These are phyloP conservation scores for Panagrolaimus sp. DNA, from an alignment of 1,140 invertebrate species.

Conservation along the genomic window DNA sequence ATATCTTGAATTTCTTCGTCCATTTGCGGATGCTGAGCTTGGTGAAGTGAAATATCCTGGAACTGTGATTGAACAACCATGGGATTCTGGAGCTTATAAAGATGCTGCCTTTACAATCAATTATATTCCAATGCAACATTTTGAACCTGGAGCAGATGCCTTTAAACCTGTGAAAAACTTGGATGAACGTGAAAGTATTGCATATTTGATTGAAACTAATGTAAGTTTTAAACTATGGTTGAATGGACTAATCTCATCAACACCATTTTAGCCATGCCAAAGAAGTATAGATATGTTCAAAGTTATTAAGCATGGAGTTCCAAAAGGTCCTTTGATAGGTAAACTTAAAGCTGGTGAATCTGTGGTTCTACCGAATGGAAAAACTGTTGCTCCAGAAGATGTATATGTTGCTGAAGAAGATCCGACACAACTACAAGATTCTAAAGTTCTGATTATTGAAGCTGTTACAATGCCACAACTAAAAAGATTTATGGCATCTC, in stretches of 20 bases:
- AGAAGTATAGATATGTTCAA: slow-evolving; percentile 66
- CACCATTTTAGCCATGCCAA: slow-evolving; percentile 29
- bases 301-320: slow-evolving; percentile 74
- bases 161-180: background rate
- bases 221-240: slow-evolving; percentile 26
- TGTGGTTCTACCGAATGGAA: slow-evolving; percentile 72
- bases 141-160: background rate
- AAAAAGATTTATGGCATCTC: slow-evolving; percentile 20
- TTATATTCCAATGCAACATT: slow-evolving; percentile 35
- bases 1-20: slow-evolving; percentile 48
- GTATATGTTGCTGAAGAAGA: slow-evolving; percentile 65
- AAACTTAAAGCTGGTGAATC: slow-evolving; percentile 75
- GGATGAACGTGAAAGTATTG: slow-evolving; percentile 37
- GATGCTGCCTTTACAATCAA: slow-evolving; percentile 30
- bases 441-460: slow-evolving; percentile 54
- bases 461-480: slow-evolving; percentile 24
- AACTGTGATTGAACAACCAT: slow-evolving; percentile 31
- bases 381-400: slow-evolving; percentile 70
- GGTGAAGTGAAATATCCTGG: slow-evolving; percentile 39
- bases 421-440: slow-evolving; percentile 62
- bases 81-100: slow-evolving; percentile 32
- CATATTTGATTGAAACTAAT: slow-evolving; percentile 50
- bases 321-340: slow-evolving; percentile 76
- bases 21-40: slow-evolving; percentile 50
- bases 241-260: background rate